Conservation (phyloP, 2,888 invertebrate genomes). For the Lamellibrachia satsuma region DNA sequence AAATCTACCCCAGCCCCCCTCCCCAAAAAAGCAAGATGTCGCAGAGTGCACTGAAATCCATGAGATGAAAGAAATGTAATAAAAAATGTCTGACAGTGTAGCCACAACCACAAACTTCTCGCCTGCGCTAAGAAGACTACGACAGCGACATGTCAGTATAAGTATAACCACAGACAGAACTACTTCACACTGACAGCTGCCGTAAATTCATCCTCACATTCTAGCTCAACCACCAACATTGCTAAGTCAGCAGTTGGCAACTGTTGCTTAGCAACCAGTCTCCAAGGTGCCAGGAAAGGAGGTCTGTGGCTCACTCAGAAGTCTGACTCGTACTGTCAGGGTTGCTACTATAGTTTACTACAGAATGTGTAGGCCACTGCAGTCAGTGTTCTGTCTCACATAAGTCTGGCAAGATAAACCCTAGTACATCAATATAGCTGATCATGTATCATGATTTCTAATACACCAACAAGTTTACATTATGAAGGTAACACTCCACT, state of each 20-base stretch:
- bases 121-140: neutral
- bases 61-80: neutral
- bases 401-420: neutral
- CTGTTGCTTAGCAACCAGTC: slow-evolving; percentile 3
- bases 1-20: neutral
- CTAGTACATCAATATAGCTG: neutral
- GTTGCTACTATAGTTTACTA: neutral
- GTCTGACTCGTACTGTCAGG: neutral
- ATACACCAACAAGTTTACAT: neutral
- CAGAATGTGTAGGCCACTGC: neutral
- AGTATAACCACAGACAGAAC: neutral
- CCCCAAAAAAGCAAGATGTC: neutral
- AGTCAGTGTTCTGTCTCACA: neutral
- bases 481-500: too few relatives aligned
- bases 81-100: neutral
- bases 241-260: neutral
- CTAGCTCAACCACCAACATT: neutral
- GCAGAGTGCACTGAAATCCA: neutral
- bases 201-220: neutral
- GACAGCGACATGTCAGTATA: neutral
- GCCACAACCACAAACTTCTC: neutral
- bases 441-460: neutral
- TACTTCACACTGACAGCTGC: neutral
- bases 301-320: neutral
- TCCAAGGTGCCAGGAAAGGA: neutral